Evolutionary conservation across 2,113 vertebrate genomes (phyloP), one percentile per base, ranked within the genome.

Genomic region (Scortum barcoo): DNA sequence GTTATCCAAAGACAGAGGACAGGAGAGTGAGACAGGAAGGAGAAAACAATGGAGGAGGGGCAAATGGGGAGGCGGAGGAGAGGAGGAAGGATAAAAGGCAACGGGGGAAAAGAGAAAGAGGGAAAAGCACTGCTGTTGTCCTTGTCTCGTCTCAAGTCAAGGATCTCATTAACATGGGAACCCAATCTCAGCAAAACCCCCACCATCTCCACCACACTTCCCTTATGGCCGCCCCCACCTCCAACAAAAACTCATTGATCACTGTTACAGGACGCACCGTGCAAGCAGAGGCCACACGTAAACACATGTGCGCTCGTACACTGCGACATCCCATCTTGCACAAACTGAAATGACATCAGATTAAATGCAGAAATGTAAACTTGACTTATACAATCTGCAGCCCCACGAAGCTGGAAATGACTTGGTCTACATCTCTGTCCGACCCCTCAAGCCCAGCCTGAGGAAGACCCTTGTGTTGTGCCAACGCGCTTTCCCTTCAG

Each of bases 81-180:
- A 40, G 72, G 65, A 65, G 65, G 53, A 24, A 66, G 53, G 76
- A 84, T 68, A 54, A 84, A 82, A 84, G 68, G 72, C 67, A 83
- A 58, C 33, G 33, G 33, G 61, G 79, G 62, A 82, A 82, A 75
- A 72, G 42, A 71, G 63, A 75, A 73, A 75, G 53, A 69, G 38
- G 72, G 83, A 62, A 85, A 77, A 80, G 80, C 72, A 0, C 53
- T 87, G 86, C 84, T 85, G 75, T 72, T 84, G 92, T 94, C 94
- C 94, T 96, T 93, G 92, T 92, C 90, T 92, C 44, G 57, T 88
- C 80, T 89, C 75, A 88, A 90, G 88, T 94, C 92, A 95, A 94
- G 94, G 91, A 92, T 94, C 91, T 95, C 89, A 95, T 95, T 95
- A 95, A 93, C 89, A 95, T 95, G 93, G 89, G 84, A 88, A 89